Evolutionary conservation across 2,113 vertebrate species (phyloP).

Genomic region (Chaetodon trifascialis): DNA sequence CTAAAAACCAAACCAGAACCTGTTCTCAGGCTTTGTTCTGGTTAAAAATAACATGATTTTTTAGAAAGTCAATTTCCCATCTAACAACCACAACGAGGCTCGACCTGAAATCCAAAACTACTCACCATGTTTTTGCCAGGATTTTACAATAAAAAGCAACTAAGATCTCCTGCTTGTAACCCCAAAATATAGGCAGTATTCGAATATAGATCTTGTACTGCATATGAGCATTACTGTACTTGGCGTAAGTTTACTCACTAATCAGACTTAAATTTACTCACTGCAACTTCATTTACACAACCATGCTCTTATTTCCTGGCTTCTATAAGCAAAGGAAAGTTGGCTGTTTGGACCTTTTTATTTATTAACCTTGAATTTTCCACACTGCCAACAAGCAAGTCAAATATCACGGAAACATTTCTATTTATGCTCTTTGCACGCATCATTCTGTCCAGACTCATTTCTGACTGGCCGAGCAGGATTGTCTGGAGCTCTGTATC

Average conservation of each 20-base stretch:
- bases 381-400: too few species aligned
- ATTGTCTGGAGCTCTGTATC: conserved; percentile 7
- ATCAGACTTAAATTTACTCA: neutral
- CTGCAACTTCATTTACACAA: neutral
- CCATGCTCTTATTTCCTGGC: neutral
- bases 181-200: too few species aligned
- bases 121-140: too few species aligned
- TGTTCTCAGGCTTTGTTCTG: too few species aligned
- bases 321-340: neutral
- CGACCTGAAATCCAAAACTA: neutral
- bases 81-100: neutral
- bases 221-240: too few species aligned
- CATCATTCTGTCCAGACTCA: neutral
- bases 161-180: too few species aligned
- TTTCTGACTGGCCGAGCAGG: neutral
- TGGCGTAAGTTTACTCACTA: neutral
- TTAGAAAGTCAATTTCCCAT: neutral
- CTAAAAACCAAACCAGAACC: neutral
- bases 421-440: neutral
- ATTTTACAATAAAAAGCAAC: too few species aligned
- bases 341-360: neutral
- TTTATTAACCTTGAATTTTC: neutral
- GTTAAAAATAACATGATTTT: too few species aligned
- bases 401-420: neutral
- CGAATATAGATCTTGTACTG: too few species aligned